These are phyloP conservation scores for Sminthurinus aureus DNA, from an alignment of 2,888 invertebrate species.

Conservation along the genomic window DNA sequence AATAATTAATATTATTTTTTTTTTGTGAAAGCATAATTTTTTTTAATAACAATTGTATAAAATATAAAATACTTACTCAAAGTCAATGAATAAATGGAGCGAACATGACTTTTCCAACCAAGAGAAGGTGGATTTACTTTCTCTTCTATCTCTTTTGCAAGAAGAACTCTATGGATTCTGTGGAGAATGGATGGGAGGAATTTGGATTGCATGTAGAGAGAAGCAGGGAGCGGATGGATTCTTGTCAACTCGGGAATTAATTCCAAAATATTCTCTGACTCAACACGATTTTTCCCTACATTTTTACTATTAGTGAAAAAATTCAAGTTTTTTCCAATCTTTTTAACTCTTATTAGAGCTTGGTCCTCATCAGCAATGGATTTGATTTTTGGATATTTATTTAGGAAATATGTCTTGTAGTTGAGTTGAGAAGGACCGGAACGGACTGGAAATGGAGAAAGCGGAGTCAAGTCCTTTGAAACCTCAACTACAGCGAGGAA, in stretches of 20 bases:
- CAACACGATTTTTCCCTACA: neutral
- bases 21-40: too few relatives aligned
- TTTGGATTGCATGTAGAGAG: conserved; percentile 84
- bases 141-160: conserved; percentile 76
- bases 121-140: conserved; percentile 63
- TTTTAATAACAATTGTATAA: too few relatives aligned
- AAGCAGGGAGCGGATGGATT: conserved; percentile 67
- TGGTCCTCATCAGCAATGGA: conserved; percentile 72
- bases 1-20: neutral
- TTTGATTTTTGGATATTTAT: conserved; percentile 71
- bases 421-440: conserved; percentile 63
- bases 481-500: conserved; percentile 76
- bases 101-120: neutral
- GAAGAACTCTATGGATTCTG: conserved; percentile 74
- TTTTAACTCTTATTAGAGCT: conserved; percentile 82
- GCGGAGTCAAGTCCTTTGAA: conserved; percentile 70
- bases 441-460: conserved; percentile 66
- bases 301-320: conserved; percentile 64
- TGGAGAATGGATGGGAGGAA: conserved; percentile 85
- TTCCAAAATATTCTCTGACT: conserved; percentile 69
- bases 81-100: too few relatives aligned
- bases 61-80: too few relatives aligned
- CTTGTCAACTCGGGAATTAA: conserved; percentile 89
- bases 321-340: conserved; percentile 70
- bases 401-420: conserved; percentile 78